Evolutionary conservation across 2,113 vertebrate species (phyloP).

Genomic region (Tretioscincus oriximinensis): DNA sequence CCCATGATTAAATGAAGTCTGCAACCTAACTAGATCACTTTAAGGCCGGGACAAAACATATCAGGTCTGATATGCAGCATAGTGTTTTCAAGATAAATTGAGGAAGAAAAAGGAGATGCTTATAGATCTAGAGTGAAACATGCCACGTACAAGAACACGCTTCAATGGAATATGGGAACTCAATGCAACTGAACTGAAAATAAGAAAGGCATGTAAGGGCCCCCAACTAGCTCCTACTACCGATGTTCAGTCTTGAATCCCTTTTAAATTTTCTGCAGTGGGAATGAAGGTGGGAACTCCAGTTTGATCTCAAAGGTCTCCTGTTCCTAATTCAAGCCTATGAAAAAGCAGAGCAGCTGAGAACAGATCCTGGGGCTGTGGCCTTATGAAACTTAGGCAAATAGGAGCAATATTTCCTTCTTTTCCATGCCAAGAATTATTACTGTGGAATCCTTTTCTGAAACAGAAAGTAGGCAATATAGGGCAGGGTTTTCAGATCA

Average conservation of each 20-base stretch:
- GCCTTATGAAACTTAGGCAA: background rate
- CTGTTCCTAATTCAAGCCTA: background rate
- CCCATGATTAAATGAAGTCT: background rate
- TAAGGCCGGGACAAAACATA: background rate
- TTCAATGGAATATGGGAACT: background rate
- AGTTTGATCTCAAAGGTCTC: too few relatives aligned
- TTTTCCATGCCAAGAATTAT: background rate
- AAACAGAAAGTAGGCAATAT: too few relatives aligned
- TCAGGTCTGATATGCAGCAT: background rate
- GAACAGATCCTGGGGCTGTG: too few relatives aligned
- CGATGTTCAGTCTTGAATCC: background rate
- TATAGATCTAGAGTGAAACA: slow-evolving; percentile 16
- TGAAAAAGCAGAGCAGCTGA: background rate
- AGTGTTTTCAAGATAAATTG: background rate
- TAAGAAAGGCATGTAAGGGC: slow-evolving; percentile 24
- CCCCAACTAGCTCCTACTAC: background rate
- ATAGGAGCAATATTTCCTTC: background rate
- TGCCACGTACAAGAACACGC: background rate
- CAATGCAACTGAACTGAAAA: background rate
- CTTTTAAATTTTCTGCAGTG: background rate
- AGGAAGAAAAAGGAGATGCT: slow-evolving; percentile 15
- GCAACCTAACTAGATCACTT: background rate
- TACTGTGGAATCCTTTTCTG: background rate
- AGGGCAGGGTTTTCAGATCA: too few relatives aligned
- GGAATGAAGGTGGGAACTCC: background rate